Evolutionary conservation across 2,888 invertebrate genomes (phyloP).

Genomic region (Himalopsyche tibetana): DNA sequence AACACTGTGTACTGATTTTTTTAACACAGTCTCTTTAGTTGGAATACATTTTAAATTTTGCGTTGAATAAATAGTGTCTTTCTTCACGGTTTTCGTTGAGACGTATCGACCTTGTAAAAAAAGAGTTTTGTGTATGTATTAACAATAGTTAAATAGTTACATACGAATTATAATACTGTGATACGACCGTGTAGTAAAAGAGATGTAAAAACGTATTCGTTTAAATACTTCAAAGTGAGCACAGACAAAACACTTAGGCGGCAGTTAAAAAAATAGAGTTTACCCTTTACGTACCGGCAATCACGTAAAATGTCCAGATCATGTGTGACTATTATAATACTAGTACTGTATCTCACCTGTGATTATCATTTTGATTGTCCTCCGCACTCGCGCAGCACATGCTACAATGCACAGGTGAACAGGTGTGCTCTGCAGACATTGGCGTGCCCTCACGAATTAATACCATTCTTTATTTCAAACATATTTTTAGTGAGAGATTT

Average conservation of each 20-base stretch:
- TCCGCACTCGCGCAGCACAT: neutral
- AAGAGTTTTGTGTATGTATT: too few species aligned
- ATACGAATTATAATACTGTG: too few species aligned
- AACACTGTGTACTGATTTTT: too few species aligned
- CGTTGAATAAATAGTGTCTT: too few species aligned
- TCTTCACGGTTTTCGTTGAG: too few species aligned
- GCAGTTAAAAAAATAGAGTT: neutral
- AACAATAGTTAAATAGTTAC: too few species aligned
- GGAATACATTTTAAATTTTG: too few species aligned
- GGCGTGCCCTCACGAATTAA: neutral
- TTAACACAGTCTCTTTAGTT: too few species aligned
- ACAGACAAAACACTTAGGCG: neutral
- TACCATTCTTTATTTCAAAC: too few species aligned
- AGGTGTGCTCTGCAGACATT: neutral
- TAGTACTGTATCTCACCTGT: neutral
- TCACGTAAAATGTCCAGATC: constrained; percentile 18
- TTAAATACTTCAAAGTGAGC: neutral
- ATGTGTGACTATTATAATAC: constrained; percentile 1
- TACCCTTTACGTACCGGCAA: neutral
- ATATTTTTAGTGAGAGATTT: too few species aligned
- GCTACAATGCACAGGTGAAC: constrained; percentile 31
- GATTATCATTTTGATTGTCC: constrained; percentile 22
- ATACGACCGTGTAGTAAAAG: too few species aligned
- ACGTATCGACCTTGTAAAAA: too few species aligned
- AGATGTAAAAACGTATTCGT: neutral